Base-by-base conservation (phyloP, 2,113 vertebrate genomes). In the Pituophis catenifer region DNA sequence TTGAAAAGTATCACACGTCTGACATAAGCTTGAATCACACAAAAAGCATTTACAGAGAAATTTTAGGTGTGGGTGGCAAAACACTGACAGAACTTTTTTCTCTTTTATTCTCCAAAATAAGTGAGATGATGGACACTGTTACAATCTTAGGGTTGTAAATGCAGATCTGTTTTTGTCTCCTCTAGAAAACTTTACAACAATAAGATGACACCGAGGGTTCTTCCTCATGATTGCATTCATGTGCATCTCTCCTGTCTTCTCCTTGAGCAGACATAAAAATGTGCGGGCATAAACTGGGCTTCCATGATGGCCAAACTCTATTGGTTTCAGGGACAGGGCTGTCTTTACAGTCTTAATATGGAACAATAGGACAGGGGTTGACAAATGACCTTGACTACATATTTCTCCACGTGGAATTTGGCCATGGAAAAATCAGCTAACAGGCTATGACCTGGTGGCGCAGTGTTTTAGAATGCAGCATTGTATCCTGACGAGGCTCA, bases 1-100 rank as follows among this genome's bases (percentile, higher is more conserved):
- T 90, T 93, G 59, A 94, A 94, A 23, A 89, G 93, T 96, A 93
- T 94, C 94, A 48, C 94, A 91, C 50, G 89, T 95, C 94, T 95
- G 95, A 86, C 94, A 59, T 81, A 5, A 96, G 52, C 17, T 86
- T 93, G 93, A 95, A 94, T 93, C 94, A 93, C 70, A 95, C 0
- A 0, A 95, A 94, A 92, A 93, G 48, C 86, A 93, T 90, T 92
- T 95, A 88, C 91, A 89, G 92, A 94, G 86, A 91, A 94, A 91
- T 95, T 93, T 94, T 94, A 93, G 54, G 81, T 96, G 8, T 91
- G 86, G 94, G 91, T 92, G 86, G 86, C 81, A 95, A 96, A 94
- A 88, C 94, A 89, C 24, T 95, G 87, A 33, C 8, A 52, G 70
- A 93, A 1, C 0, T 85, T 8, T 24, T 26, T 70, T 91, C 38